Evolutionary conservation across 2,113 vertebrate genomes (phyloP).

Genomic region (Hyla sarda): DNA sequence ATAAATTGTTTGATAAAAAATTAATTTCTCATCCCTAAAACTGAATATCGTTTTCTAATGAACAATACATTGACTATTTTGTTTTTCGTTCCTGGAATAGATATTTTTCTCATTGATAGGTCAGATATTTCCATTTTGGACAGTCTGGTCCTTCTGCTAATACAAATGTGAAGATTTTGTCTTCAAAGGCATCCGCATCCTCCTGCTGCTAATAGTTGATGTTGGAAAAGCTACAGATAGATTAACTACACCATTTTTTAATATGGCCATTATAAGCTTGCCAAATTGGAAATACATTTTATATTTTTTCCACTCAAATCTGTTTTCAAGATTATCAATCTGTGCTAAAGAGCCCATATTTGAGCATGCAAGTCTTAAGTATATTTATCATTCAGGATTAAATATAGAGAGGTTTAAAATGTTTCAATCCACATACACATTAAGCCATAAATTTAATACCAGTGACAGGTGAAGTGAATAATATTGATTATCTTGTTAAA

Average conservation of each 20-base stretch:
- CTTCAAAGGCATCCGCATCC: slow-evolving; percentile 54
- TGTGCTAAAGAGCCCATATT: slow-evolving; percentile 29
- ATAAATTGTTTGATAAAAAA: background rate
- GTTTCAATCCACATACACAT: background rate
- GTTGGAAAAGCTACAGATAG: slow-evolving; percentile 55
- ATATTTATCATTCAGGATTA: no score
- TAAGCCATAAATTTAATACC: no score
- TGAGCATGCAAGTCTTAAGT: background rate
- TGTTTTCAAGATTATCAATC: slow-evolving; percentile 50
- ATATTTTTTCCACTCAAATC: slow-evolving; percentile 40
- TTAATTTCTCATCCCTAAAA: background rate
- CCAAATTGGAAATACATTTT: slow-evolving; percentile 57
- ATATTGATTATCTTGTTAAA: no score
- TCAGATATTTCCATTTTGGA: slow-evolving; percentile 47
- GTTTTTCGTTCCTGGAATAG: slow-evolving; percentile 16
- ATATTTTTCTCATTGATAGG: slow-evolving; percentile 17
- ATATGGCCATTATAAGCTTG: slow-evolving; percentile 34
- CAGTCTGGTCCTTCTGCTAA: slow-evolving; percentile 38
- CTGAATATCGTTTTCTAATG: background rate
- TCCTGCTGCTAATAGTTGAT: slow-evolving; percentile 51
- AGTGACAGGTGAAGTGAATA: no score
- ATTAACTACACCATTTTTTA: slow-evolving; percentile 56
- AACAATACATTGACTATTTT: background rate
- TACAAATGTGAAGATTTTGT: slow-evolving; percentile 47
- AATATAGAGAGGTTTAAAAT: background rate